Base-by-base conservation (phyloP, 2,888 invertebrate species). In the Thereva unica region DNA sequence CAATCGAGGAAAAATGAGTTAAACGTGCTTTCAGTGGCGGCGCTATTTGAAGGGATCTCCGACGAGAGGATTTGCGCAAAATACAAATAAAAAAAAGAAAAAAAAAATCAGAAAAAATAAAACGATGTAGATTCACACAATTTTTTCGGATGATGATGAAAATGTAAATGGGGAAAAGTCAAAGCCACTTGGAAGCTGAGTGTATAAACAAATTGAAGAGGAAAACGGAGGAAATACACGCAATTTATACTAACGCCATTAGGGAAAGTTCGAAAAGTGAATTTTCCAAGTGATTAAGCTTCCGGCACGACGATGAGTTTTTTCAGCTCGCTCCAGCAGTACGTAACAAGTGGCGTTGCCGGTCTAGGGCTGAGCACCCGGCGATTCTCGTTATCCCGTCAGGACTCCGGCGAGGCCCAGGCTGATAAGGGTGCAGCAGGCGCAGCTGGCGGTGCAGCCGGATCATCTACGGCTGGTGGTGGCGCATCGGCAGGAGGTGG, bases 281-380 rank as follows among this genome's bases (percentile, higher is more conserved):
- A 59, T 59, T 47, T 23, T 23, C 49, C 45, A 8, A 12, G n/a
- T 5, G 38, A 54, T 54, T 54, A 12, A 7, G 12, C n/a, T n/a
- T 23, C 44, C 42, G 44, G 47, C 47, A 12, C 34, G 40, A 64
- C 55, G 71, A 93, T 93, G 93, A 93, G 92, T 85, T 93, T 93
- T 84, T 88, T 93, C 80, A 89, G 89, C 79, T 91, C 92, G 47
- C 82, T 93, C 74, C 90, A 92, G 76, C 92, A 93, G 81, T 91
- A 91, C 80, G 92, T 93, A 78, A 91, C 89, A 76, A 92, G 91
- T 82, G 91, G 92, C 78, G 92, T 93, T 72, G 91, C 92, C 55
- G 91, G 89, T 75, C 82, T 93, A 73, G 89, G 88, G 70, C 82
- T 93, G 69, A 89, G 91, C 72, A 89, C 92, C 66, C 89, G 89